These are phyloP conservation scores for Chaenocephalus aceratus DNA, from an alignment of 2,113 vertebrate genomes.

Conservation along the genomic window DNA sequence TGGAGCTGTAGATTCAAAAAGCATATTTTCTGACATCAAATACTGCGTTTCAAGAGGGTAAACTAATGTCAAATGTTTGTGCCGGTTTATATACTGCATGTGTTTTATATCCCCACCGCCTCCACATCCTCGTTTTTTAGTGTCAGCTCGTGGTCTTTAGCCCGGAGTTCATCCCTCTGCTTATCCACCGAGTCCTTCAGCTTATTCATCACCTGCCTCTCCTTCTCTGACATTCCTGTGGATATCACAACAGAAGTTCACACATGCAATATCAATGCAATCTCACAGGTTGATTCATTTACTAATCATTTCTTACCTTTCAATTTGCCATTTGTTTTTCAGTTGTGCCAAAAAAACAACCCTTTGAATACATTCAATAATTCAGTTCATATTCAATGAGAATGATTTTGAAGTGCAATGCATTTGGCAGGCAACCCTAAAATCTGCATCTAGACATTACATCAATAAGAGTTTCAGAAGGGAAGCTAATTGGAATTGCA, in stretches of 20 bases:
- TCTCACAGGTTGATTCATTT: not conserved
- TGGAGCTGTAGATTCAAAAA: conserved; percentile 84
- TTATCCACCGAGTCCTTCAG: conserved; percentile 92
- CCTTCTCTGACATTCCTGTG: conserved; percentile 90
- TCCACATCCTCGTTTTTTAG: conserved; percentile 91
- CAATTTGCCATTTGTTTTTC: not conserved
- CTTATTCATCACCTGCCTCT: conserved; percentile 90
- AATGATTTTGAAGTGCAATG: no score
- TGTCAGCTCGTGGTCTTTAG: conserved; percentile 89
- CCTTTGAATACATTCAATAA: not conserved
- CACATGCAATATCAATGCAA: not conserved
- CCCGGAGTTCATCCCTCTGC: conserved; percentile 92
- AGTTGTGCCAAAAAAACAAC: not conserved
- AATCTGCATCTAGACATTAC: no score
- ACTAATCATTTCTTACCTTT: not conserved
- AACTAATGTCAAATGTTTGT: not conserved
- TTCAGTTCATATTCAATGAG: no score
- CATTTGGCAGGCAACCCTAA: no score
- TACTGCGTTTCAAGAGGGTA: not conserved
- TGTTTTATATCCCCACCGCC: conserved; percentile 83
- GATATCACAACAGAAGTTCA: not conserved
- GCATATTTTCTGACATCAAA: not conserved
- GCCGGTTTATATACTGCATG: not conserved
- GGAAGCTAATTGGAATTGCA: no score
- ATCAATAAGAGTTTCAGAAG: no score